Base-by-base conservation (phyloP, 2,113 vertebrate genomes). In the Ovibos moschatus region DNA sequence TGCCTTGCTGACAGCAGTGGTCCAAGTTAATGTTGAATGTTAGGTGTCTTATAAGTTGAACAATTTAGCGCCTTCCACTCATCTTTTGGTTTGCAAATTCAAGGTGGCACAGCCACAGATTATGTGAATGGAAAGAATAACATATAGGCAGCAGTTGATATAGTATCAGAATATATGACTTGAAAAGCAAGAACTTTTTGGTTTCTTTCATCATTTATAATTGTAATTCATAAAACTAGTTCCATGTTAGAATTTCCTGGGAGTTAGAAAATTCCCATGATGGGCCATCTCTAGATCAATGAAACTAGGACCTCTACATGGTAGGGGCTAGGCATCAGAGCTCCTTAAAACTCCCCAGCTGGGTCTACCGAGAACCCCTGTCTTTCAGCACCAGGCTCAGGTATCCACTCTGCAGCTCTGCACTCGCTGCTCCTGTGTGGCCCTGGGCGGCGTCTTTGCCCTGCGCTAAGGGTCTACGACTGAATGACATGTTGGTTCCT, bases 191-290 rank as follows among this genome's bases (percentile, higher is more conserved):
- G 43, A 93, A 89, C 50, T 92, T 81, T 81, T 50, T 58, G 50
- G 14, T 85, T 36, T 94, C 27, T 60, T 89, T 94, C 90, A 50
- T 92, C 51, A 51, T 78, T 62, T 62, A 33, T 43, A 78, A 36
- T 43, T 53, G n/a, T 33, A 57, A 43, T 94, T 87, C 27, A 11
- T 15, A 40, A 60, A 78, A 84, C 27, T 55, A n/a, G 36, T 27
- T 67, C 50, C 47, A 93, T 19, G 25, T 96, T 84, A 92, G 83
- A 89, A 96, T 95, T 84, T 93, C 30, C 67, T 86, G 64, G n/a
- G 71, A 89, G 13, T 9, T 97, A 62, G 16, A 78, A 78, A 62
- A 28, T 57, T 88, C 27, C 25, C 45, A 13, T 79, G 33, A 40
- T 28, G 15, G 25, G 51, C 8, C 25, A 7, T 79, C 27, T 11